These are phyloP conservation scores for Cryptoprocta ferox DNA, from an alignment of 2,797 vertebrate species.

Conservation along the genomic window DNA sequence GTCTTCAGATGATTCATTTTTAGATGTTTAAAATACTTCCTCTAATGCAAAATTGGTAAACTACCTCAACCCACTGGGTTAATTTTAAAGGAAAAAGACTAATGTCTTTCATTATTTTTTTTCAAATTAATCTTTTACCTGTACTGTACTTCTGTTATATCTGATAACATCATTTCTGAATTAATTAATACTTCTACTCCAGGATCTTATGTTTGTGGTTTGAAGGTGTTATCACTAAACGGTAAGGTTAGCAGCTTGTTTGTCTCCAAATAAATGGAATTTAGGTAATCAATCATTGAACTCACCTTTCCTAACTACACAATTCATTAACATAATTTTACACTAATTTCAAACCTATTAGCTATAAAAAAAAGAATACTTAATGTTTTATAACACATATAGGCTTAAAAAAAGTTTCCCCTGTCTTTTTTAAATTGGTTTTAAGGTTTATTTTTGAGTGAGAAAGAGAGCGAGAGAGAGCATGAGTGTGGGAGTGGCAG, in stretches of 20 bases:
- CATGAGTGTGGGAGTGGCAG: too few relatives aligned
- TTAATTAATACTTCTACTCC: background rate
- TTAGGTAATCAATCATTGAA: background rate
- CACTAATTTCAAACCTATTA: background rate
- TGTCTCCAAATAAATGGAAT: background rate
- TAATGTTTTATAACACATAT: background rate
- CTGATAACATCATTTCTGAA: background rate
- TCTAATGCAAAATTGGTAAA: background rate
- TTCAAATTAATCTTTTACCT: background rate
- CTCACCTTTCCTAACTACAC: background rate
- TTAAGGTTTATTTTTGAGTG: too few relatives aligned
- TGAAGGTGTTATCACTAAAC: background rate
- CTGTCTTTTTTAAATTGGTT: background rate
- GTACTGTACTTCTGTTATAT: background rate
- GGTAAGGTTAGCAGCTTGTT: background rate
- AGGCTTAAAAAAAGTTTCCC: background rate
- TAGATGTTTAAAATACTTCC: background rate
- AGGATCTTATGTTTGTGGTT: background rate
- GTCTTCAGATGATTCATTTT: background rate
- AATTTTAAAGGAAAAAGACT: slow-evolving; percentile 21
- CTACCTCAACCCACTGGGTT: background rate
- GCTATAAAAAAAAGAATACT: background rate
- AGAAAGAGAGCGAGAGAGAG: too few relatives aligned
- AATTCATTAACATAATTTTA: background rate
- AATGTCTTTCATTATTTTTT: background rate